Base-by-base conservation (phyloP, 2,888 invertebrate species). In the Athripsodes cinereus region DNA sequence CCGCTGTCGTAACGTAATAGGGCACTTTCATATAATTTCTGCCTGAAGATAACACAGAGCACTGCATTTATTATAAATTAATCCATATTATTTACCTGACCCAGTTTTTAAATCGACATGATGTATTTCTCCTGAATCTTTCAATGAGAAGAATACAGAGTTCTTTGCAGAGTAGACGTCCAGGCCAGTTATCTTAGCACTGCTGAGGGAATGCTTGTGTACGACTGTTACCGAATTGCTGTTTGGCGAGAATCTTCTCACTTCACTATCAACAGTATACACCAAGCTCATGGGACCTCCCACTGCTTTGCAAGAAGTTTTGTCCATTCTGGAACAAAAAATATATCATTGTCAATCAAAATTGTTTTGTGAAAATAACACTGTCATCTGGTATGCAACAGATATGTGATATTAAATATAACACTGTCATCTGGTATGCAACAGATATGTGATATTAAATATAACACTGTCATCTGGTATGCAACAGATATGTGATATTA, bases 251-350 rank as follows among this genome's bases (percentile, higher is more conserved):
- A 52, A 55, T 44, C 81, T 77, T 1, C 82, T 75, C 13, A 87
- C 80, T 22, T 81, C 77, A 68, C 81, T 80, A 16, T 77, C 77
- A 0, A 78, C 73, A 20, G 79, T 72, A 68, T 81, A 86, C 1
- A 85, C 65, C 0, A 85, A 66, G 0, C 79, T 73, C 71, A 81
- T 74, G 13, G 76, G 74, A 5, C 79, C 75, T 55, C 81, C 80
- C 0, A 76, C 69, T 1, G 86, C 84, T 70, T 88, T 90, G 71
- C 90, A 90, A 0, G 85, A 81, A 16, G 75, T 76, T 50, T 80
- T 80, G 68, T 89, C 85, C 0, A 75, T 67, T 53, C 83, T 82
- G 65, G 66, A 64, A 69, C 72, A 19, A 20, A 8, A 47, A 19
- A 46, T 11, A 31, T 8, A 31, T 31, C 11, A 31, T 31, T 6